Conservation (phyloP, 2,888 invertebrate genomes). For the Apamea anceps region DNA sequence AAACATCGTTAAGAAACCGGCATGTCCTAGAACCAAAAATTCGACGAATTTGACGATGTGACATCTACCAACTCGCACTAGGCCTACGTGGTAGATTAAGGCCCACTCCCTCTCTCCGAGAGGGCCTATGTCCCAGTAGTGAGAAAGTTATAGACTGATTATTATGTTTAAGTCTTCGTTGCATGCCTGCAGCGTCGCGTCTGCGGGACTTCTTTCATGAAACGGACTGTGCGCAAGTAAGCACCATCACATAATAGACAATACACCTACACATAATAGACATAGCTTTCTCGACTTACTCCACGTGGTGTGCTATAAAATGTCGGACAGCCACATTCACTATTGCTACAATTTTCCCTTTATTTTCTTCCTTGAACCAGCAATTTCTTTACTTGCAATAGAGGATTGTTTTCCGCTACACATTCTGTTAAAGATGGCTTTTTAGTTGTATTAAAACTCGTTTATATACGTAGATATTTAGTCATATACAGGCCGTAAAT, state of each 20-base stretch:
- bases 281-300: conserved; percentile 5
- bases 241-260: not conserved
- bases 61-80: no score
- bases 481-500: not conserved
- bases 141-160: not conserved
- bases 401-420: not conserved
- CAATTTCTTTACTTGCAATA: conserved; percentile 10
- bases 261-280: not conserved
- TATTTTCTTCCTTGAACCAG: not conserved
- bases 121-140: not conserved
- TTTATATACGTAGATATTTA: not conserved
- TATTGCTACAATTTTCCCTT: not conserved
- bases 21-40: no score
- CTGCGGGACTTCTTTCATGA: not conserved
- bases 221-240: not conserved
- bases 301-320: conserved; percentile 16
- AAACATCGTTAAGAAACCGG: no score
- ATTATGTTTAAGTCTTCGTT: not conserved
- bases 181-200: not conserved
- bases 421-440: not conserved
- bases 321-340: not conserved
- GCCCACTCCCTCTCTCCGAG: no score
- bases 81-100: no score
- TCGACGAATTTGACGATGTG: no score
- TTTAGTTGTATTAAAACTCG: not conserved